phyloP scores from a whole-genome alignment of 2,113 vertebrate species.

The Oceanodroma tethys region DNA sequence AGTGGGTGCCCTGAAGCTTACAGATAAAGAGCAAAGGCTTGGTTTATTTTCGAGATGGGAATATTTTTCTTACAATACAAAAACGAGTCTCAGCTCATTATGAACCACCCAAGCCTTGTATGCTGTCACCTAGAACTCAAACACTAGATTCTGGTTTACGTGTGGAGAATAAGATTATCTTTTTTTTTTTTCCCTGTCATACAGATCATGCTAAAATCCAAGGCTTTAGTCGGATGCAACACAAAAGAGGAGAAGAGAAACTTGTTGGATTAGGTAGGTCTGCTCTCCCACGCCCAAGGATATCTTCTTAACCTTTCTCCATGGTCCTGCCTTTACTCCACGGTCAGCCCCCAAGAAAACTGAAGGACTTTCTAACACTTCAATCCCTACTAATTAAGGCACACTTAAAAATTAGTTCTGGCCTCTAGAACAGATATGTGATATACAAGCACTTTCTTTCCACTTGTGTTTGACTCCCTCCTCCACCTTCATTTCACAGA shows the following conservation, averaged over 20 bases:
- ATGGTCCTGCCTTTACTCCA: background rate
- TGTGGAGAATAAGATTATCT: background rate
- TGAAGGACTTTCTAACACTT: background rate
- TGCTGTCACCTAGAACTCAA: background rate
- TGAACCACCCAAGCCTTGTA: background rate
- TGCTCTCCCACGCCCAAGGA: background rate
- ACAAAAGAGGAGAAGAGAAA: constrained; percentile 16
- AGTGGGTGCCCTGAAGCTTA: background rate
- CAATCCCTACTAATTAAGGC: background rate
- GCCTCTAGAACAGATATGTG: background rate
- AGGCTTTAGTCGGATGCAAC: background rate
- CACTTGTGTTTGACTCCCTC: background rate
- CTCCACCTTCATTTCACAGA: background rate
- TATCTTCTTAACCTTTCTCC: constrained; percentile 4
- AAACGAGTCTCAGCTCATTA: background rate
- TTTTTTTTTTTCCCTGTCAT: background rate
- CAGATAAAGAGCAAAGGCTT: background rate
- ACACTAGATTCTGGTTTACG: background rate
- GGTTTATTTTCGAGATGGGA: background rate
- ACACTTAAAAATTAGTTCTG: background rate
- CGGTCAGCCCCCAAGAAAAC: background rate
- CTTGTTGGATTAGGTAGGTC: constrained; percentile 19
- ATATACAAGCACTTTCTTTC: background rate
- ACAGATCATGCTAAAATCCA: background rate
- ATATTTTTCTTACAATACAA: background rate